Evolutionary conservation across 1,140 invertebrate species (phyloP), one percentile per base, ranked within the genome.

Genomic region (Macrobrachium nipponense): DNA sequence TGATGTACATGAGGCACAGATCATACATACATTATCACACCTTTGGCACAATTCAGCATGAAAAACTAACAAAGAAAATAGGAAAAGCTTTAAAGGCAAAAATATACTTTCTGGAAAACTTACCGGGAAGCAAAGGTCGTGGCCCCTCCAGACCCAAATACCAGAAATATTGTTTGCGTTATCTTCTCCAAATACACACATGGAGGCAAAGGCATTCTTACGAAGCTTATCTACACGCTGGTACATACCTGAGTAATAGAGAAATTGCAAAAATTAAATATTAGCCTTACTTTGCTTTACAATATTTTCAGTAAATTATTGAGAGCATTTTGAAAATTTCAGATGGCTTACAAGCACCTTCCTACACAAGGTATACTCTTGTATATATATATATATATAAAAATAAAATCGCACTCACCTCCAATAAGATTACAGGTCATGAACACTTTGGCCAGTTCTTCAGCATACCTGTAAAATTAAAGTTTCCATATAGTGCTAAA

Each of bases 201-300:
- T 94, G 64, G 97, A 98, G 36, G 95, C 97, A 92, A 99, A 99
- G 0, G 97, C 95, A 91, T 96, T 94, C 92, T 99, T 99, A 88
- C 97, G 94, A 95, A 99, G 95, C 92, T 98, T 99, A 89, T 99
- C 99, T 88, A 99, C 92, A 88, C 99, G 95, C 93, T 99, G 98
- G 93, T 95, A 99, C 97, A 99, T 98, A 89, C 96, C 95, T 94
- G 89, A 62, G 80, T 87, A 72, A 64, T 80, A 77, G 80, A 87
- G 68, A 64, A 80, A 77, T n/a, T n/a, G n/a, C n/a, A 66, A 17
- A 58, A 75, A n/a, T 7, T 82, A 76, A 80, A 78, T 12, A 70
- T 10, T 20, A 18, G 14, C 11, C 2, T n/a, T n/a, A n/a, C n/a
- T 14, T 4, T 36, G 27, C 4, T 36, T 36, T 36, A 4, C 27